A percentile compares a stretch with the other conserved stretches of the same genome.
Evolutionary conservation across 2,797 vertebrate species (phyloP).

Genomic region (Rhinella marina): DNA sequence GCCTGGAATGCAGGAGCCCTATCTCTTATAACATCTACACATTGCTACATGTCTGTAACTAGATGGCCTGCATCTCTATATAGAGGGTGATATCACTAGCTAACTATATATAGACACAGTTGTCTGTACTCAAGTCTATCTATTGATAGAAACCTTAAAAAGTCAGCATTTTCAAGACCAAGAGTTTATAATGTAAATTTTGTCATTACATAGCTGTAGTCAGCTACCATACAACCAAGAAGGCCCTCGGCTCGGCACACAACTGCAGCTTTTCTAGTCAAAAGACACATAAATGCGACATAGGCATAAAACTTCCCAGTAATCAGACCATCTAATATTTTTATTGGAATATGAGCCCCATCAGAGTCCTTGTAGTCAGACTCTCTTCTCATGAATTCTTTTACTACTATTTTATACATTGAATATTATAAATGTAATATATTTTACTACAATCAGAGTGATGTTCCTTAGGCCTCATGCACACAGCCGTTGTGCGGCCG

Average conservation of each 20-base stretch:
- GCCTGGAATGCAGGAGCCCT: not conserved
- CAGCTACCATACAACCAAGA: not conserved
- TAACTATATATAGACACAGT: conserved; percentile 30
- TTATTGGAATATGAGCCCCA: too few species aligned
- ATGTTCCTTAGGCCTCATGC: too few species aligned
- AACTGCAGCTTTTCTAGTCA: not conserved
- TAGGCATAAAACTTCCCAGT: not conserved
- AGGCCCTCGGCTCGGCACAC: not conserved
- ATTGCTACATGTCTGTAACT: not conserved
- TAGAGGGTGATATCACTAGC: conserved; percentile 31
- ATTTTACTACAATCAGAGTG: too few species aligned
- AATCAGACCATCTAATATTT: too few species aligned
- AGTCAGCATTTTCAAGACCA: conserved; percentile 28
- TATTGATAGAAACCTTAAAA: conserved; percentile 33
- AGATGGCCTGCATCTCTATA: not conserved
- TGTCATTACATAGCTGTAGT: not conserved
- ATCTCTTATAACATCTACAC: not conserved
- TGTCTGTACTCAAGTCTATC: conserved; percentile 10
- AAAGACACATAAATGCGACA: not conserved
- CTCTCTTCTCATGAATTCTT: too few species aligned
- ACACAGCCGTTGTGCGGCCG: too few species aligned
- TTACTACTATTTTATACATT: too few species aligned
- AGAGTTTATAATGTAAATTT: not conserved
- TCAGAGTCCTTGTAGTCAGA: too few species aligned
- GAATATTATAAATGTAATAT: too few species aligned